Evolutionary conservation across 2,113 vertebrate species (phyloP).

Genomic region (Plotosus lineatus): DNA sequence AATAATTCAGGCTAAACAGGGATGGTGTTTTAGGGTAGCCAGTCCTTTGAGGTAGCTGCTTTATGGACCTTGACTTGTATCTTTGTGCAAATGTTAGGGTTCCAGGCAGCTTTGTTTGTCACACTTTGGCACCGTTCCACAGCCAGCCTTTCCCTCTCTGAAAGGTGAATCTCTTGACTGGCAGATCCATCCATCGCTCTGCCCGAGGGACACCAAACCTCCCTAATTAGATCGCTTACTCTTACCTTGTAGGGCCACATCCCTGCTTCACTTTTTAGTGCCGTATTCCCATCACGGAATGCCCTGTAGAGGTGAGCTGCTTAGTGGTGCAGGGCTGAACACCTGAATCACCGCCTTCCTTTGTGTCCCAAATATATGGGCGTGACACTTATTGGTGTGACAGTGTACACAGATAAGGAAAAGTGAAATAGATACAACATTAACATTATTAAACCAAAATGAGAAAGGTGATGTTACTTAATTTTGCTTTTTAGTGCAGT

Average conservation of each 20-base stretch:
- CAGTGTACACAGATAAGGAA: not conserved
- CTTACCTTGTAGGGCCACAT: slow-evolving; percentile 69
- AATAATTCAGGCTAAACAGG: slow-evolving; percentile 71
- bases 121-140: slow-evolving; percentile 10
- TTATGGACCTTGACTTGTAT: slow-evolving; percentile 53
- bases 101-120: slow-evolving; percentile 45
- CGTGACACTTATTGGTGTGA: not conserved
- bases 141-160: slow-evolving; percentile 47
- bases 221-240: slow-evolving; percentile 75
- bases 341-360: slow-evolving; percentile 64
- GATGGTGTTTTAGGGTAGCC: slow-evolving; percentile 53
- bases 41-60: slow-evolving; percentile 55
- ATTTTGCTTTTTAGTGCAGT: not conserved
- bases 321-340: slow-evolving; percentile 59
- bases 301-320: slow-evolving; percentile 39
- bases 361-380: slow-evolving; percentile 42
- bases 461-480: not conserved
- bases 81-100: slow-evolving; percentile 53
- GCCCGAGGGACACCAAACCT: slow-evolving; percentile 66
- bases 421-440: not conserved
- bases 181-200: slow-evolving; percentile 76
- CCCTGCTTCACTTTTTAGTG: slow-evolving; percentile 50
- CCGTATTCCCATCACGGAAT: slow-evolving; percentile 23
- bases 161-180: slow-evolving; percentile 72
- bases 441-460: not conserved